These are phyloP conservation scores for Diplolepis rosae DNA, from an alignment of 2,888 invertebrate species.

Conservation along the genomic window DNA sequence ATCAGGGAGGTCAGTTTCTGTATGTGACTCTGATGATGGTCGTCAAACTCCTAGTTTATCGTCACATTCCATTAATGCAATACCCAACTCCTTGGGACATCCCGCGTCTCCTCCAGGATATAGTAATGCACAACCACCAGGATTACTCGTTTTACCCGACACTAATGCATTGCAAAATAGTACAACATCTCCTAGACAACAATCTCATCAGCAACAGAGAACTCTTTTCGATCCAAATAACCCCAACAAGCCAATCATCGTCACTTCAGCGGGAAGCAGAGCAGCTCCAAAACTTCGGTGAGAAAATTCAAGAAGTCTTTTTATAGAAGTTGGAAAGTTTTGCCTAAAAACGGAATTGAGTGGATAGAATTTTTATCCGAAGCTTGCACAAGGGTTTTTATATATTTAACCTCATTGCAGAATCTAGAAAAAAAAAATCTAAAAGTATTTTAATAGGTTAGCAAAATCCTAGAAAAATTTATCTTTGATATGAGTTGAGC, in stretches of 20 bases:
- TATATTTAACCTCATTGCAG: too few species aligned
- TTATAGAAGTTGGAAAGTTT: too few species aligned
- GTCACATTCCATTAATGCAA: constrained; percentile 48
- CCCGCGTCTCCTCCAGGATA: constrained; percentile 50
- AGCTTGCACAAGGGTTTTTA: too few species aligned
- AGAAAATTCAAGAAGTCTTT: too few species aligned
- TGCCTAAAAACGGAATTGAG: too few species aligned
- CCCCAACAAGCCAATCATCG: constrained; percentile 83
- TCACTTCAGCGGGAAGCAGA: constrained; percentile 75
- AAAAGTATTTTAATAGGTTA: too few species aligned
- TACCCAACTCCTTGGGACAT: constrained; percentile 51
- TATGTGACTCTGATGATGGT: constrained; percentile 68
- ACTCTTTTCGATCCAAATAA: constrained; percentile 80
- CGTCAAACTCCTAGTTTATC: constrained; percentile 60
- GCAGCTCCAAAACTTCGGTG: constrained; percentile 63
- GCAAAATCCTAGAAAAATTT: too few species aligned
- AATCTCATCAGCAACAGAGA: constrained; percentile 70
- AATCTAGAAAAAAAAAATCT: too few species aligned
- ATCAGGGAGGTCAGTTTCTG: constrained; percentile 65
- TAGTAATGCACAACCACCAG: constrained; percentile 64
- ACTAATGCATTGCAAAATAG: constrained; percentile 51
- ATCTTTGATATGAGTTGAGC: too few species aligned
- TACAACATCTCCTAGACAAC: constrained; percentile 52
- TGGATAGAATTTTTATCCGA: too few species aligned
- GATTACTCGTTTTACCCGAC: constrained; percentile 73